Evolutionary conservation across 2,113 vertebrate species (phyloP).

Genomic region (Crocuta crocuta): DNA sequence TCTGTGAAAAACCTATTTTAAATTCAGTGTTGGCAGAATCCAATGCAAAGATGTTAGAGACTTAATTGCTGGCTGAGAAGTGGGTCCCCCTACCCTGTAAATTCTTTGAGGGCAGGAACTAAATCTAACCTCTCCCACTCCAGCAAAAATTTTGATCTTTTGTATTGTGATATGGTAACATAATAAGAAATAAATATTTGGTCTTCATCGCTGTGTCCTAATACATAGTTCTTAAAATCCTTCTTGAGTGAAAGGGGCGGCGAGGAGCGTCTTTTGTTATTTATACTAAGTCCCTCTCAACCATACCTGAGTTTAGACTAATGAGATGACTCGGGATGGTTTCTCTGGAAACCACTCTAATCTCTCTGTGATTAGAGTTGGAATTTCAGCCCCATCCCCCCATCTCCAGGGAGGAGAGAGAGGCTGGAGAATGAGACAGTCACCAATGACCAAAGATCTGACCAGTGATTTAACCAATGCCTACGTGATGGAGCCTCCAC

Average conservation of each 20-base stretch:
- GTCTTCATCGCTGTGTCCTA: background rate
- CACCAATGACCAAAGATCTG: background rate
- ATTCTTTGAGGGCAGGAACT: background rate
- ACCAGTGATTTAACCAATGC: background rate
- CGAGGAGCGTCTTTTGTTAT: background rate
- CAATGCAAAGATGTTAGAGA: background rate
- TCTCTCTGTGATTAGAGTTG: background rate
- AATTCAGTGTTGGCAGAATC: background rate
- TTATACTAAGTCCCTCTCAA: background rate
- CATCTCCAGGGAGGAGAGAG: background rate
- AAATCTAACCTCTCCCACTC: background rate
- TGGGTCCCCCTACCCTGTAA: background rate
- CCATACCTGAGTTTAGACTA: background rate
- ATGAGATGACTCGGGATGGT: background rate
- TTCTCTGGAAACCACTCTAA: background rate
- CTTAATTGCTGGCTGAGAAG: background rate
- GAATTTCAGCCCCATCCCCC: background rate
- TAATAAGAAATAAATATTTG: background rate
- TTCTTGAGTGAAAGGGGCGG: background rate
- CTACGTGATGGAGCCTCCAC: background rate
- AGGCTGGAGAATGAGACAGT: background rate
- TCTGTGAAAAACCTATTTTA: slow-evolving; percentile 7
- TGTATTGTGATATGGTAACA: background rate
- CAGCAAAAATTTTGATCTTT: background rate
- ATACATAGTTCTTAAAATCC: background rate